Base-by-base conservation (phyloP, 2,113 vertebrate species). In the Xyliphius kryptos region DNA sequence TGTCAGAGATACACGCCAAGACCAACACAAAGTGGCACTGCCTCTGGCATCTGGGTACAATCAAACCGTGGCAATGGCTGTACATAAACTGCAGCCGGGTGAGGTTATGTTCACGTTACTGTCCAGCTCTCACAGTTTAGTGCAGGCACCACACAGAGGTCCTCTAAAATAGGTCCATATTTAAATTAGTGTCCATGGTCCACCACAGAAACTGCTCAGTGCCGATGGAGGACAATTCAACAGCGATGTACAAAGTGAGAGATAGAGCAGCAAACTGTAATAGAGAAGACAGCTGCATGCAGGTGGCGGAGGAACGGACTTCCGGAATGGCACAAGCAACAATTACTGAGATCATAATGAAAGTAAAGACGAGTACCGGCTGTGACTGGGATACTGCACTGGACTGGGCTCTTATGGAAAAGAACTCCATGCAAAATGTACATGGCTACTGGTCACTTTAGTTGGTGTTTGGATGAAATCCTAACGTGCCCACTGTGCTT, bases 361-460 rank as follows among this genome's bases (percentile, higher is more conserved):
- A 71, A 26, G 54, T 74, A 11, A 74, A 70, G 22, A 37, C 8
- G 15, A 32, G 16, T 13, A 63, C 63, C 13, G 16, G 6, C 12
- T 67, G 63, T 67, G 59, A 55, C 54, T 70, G 72, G 55, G 6
- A 43, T 5, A 67, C 43, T 32, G 68, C 59, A 1, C n/a, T 74
- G 1, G 66, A 70, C 32, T 77, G 66, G 71, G 58, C 68, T 0
- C 56, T 78, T 1, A 75, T 71, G 73, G 73, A 65, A n/a, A 77
- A 75, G 16, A 73, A 73, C 26, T 12, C 12, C 8, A 64, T 71
- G 70, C 54, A 53, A 0, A 79, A 51, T 68, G 54, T 76, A 1
- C 68, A 73, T 41, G 40, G 40, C 40, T 41, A 41, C 40, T 66
- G 70, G 26, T 68, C 71, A 5, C 21, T 72, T 13, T 58, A 79